Evolutionary conservation across 2,888 invertebrate species (phyloP), one percentile per base, ranked within the genome.

Genomic region (Gymnoscelis rufifasciata): DNA sequence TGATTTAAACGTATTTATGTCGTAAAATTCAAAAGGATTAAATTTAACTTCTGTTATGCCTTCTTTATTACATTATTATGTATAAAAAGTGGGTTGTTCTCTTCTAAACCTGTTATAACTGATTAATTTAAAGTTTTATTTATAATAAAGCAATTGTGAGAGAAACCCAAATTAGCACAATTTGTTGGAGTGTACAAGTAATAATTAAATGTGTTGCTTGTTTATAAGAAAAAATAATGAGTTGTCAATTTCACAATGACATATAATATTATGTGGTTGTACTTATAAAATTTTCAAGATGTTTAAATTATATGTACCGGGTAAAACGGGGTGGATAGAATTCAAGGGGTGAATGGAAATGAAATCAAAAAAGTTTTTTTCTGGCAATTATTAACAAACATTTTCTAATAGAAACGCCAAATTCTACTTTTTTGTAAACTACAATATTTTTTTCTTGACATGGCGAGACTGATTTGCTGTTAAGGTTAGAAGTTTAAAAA

Each of bases 101-200:
- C 0, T 11, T 5, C 3, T 13, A 38, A 19, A 33, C 27, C 11
- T 47, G 31, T 42, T n/a, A n/a, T n/a, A n/a, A n/a, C n/a, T n/a
- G n/a, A n/a, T n/a, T n/a, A n/a, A n/a, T n/a, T n/a, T n/a, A n/a
- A n/a, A n/a, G 10, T 35, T n/a, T 35, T 3, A 19, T 15, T 19
- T 10, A 19, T 11, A 23, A 10, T 1, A 33, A 14, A 38, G 14
- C 15, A 0, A 26, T 19, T 43, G 28, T 7, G 10, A 39, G 29
- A 26, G 29, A 26, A 24, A 7, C 23, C 29, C 24, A 30, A 37
- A 52, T 52, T 68, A 68, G 67, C 71, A 70, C 71, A 69, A 68
- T 70, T 60, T 55, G 44, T 52, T 13, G 39, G 52, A 57, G 39
- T 51, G 49, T 57, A 57, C 45, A 56, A 51, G 49, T 38, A 51